A percentile compares a stretch with the other conserved stretches of the same genome.
These are phyloP conservation scores for Linnaemya tessellans DNA, from an alignment of 2,888 invertebrate species.

Conservation along the genomic window DNA sequence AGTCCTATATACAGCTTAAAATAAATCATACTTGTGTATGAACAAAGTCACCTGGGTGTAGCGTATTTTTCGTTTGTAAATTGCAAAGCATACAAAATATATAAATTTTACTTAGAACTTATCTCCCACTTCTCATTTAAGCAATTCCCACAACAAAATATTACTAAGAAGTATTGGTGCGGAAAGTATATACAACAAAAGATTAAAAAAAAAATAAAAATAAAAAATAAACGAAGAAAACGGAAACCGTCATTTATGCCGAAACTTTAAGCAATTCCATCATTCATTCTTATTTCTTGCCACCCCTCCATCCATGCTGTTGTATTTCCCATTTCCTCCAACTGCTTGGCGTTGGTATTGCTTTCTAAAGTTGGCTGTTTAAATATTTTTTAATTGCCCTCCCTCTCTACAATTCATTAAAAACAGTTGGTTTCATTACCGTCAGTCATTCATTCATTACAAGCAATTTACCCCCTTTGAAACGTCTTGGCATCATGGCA, in stretches of 20 bases:
- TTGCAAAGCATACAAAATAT: slow-evolving; percentile 64
- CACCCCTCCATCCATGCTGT: not conserved
- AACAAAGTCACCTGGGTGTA: not conserved
- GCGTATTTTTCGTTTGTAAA: slow-evolving; percentile 8
- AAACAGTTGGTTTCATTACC: slow-evolving; percentile 69
- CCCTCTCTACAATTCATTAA: slow-evolving; percentile 60
- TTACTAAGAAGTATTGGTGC: slow-evolving; percentile 57
- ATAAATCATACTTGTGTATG: too few species aligned
- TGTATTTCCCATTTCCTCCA: slow-evolving; percentile 54
- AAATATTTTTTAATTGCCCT: slow-evolving; percentile 82
- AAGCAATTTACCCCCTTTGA: slow-evolving; percentile 56
- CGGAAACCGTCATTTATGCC: slow-evolving; percentile 71
- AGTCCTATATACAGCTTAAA: too few species aligned
- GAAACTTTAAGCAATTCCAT: slow-evolving; percentile 72
- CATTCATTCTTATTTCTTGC: slow-evolving; percentile 54
- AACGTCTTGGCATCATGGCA: slow-evolving; percentile 12
- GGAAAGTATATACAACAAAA: slow-evolving; percentile 41
- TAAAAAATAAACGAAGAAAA: slow-evolving; percentile 42
- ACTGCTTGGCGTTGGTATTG: slow-evolving; percentile 43
- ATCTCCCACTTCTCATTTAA: slow-evolving; percentile 11
- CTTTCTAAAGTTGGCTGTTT: slow-evolving; percentile 76
- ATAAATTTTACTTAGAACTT: slow-evolving; percentile 68
- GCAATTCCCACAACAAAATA: slow-evolving; percentile 54
- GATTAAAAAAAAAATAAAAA: not conserved
- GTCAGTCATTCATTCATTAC: slow-evolving; percentile 46